These are phyloP conservation scores for Percopsis transmontana DNA, from an alignment of 2,113 vertebrate species.

Conservation along the genomic window DNA sequence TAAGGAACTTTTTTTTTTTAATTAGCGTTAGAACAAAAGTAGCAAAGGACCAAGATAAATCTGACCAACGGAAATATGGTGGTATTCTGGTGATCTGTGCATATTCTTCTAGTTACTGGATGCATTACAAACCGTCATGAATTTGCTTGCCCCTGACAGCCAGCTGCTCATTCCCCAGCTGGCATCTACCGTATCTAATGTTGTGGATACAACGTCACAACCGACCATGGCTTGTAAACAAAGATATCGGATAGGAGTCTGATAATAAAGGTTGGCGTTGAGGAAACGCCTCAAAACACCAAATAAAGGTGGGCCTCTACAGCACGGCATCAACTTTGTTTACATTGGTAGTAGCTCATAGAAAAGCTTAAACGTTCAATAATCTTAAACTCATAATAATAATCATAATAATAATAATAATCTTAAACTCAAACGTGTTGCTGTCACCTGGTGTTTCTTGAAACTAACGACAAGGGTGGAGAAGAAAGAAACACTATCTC, in stretches of 20 bases:
- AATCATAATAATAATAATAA: no score
- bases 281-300: conserved; percentile 17
- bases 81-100: conserved; percentile 5
- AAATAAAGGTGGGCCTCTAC: background rate
- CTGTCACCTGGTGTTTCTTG: conserved; percentile 43
- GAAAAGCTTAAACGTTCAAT: no score
- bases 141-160: background rate
- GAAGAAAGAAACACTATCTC: background rate
- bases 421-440: background rate
- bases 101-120: background rate
- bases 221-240: conserved; percentile 59
- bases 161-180: conserved; percentile 6
- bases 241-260: conserved; percentile 51
- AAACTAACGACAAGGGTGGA: conserved; percentile 19
- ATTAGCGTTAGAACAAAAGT: background rate
- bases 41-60: background rate
- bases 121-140: background rate
- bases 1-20: no score
- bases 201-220: background rate
- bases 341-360: no score
- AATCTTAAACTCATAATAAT: no score
- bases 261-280: background rate
- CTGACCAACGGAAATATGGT: no score
- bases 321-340: no score
- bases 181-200: background rate